phyloP scores from a whole-genome alignment of 1,140 invertebrate genomes.

The Drosophila ercepeae region DNA sequence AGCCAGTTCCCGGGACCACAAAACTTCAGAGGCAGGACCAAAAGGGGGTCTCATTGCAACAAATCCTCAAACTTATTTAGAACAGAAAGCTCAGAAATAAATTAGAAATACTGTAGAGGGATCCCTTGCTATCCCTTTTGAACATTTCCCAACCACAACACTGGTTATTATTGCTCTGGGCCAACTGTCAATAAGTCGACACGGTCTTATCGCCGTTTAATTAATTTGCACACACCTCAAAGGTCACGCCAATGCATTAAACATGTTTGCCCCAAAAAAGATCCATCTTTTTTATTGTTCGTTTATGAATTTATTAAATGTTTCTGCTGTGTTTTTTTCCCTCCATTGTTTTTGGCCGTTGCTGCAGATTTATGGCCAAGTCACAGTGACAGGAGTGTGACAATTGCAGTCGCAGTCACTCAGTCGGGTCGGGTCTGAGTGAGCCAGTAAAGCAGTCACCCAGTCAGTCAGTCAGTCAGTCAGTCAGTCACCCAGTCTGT shows the following conservation, averaged over 20 bases:
- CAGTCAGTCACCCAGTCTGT: slow-evolving; percentile 7
- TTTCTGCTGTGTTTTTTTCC: not conserved
- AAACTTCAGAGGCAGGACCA: not conserved
- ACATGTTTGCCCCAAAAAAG: not conserved
- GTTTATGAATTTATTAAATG: slow-evolving; percentile 13
- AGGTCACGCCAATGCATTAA: slow-evolving; percentile 48
- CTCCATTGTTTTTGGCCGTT: not conserved
- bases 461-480: slow-evolving; percentile 12
- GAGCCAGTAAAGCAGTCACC: slow-evolving; percentile 37
- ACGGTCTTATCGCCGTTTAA: slow-evolving; percentile 63
- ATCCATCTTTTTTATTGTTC: slow-evolving; percentile 13
- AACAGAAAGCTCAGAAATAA: too few species aligned
- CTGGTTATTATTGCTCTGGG: slow-evolving; percentile 20
- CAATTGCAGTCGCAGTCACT: slow-evolving; percentile 54
- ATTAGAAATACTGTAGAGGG: too few species aligned
- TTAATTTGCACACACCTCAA: slow-evolving; percentile 66
- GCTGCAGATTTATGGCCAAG: slow-evolving; percentile 36
- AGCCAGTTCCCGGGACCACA: slow-evolving; percentile 4
- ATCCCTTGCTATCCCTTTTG: too few species aligned
- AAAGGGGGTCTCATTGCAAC: not conserved
- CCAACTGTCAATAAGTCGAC: slow-evolving; percentile 54
- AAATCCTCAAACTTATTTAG: not conserved
- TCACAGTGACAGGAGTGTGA: slow-evolving; percentile 45
- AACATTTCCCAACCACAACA: not conserved
- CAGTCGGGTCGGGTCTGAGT: slow-evolving; percentile 7